Conservation (phyloP, 2,797 vertebrate genomes). For the Notoglanidium macrostoma region DNA sequence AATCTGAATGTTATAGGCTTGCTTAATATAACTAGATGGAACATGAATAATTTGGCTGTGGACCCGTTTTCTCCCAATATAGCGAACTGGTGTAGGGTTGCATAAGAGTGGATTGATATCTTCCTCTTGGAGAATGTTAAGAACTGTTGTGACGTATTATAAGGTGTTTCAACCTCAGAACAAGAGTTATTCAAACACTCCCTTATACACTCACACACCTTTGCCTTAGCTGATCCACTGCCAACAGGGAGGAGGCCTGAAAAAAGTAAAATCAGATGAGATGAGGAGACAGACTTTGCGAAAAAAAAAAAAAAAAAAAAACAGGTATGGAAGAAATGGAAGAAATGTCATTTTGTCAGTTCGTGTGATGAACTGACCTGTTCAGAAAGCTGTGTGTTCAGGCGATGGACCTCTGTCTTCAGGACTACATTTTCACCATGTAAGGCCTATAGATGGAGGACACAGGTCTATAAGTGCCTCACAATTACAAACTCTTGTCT, state of each 20-base stretch:
- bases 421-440: constrained; percentile 90
- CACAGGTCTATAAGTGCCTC: constrained; percentile 30
- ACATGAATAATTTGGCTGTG: neutral
- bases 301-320: neutral
- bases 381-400: constrained; percentile 88
- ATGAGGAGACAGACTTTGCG: neutral
- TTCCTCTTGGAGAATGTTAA: neutral
- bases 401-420: constrained; percentile 88
- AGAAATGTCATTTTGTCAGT: neutral
- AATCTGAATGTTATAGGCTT: neutral
- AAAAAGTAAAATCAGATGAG: neutral
- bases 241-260: constrained; percentile 72
- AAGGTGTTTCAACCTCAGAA: neutral
- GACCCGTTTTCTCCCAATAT: neutral
- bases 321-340: neutral
- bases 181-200: neutral
- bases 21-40: neutral
- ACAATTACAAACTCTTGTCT: neutral
- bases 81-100: neutral
- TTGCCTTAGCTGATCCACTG: constrained; percentile 88
- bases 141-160: neutral
- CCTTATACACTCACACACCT: constrained; percentile 75
- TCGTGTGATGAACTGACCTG: constrained; percentile 75
- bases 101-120: constrained; percentile 10
- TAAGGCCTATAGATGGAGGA: constrained; percentile 76